Evolutionary conservation across 2,797 vertebrate species (phyloP).

Genomic region (Myotis myotis): DNA sequence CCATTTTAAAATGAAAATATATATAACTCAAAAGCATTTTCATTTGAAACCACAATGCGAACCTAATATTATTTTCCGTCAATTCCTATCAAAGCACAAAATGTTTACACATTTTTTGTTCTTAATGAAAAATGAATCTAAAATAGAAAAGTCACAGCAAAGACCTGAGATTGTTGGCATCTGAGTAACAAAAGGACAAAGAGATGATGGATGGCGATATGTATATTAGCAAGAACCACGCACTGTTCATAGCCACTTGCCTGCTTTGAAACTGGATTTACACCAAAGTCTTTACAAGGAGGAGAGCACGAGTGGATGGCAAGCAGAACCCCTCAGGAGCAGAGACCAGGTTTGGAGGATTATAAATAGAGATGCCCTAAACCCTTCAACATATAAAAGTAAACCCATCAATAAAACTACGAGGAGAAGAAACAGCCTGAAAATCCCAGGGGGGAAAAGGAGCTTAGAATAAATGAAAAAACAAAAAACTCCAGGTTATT

Average conservation of each 20-base stretch:
- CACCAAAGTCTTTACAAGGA: background rate
- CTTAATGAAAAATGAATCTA: background rate
- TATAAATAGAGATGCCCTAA: conserved; percentile 37
- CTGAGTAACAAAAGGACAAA: conserved; percentile 38
- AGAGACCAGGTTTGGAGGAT: background rate
- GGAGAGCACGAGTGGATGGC: background rate
- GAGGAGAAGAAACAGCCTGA: background rate
- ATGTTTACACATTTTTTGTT: conserved; percentile 32
- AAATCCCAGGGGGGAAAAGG: background rate
- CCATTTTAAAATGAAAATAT: background rate
- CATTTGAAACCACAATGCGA: conserved; percentile 43
- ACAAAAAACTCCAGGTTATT: conserved; percentile 15
- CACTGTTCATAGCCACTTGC: conserved; percentile 4
- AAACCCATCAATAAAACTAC: conserved; percentile 53
- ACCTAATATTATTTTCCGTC: conserved; percentile 19
- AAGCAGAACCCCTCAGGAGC: background rate
- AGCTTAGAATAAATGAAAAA: conserved; percentile 40
- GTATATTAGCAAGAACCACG: conserved; percentile 27
- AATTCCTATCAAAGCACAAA: conserved; percentile 28
- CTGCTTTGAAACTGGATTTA: conserved; percentile 55
- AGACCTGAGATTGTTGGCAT: background rate
- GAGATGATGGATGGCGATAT: conserved; percentile 32
- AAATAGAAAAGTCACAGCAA: conserved; percentile 33
- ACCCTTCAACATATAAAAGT: conserved; percentile 10
- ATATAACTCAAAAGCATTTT: conserved; percentile 13